Base-by-base conservation (phyloP, 1,140 invertebrate species). In the Hermatobates lingyangjiaoensis region DNA sequence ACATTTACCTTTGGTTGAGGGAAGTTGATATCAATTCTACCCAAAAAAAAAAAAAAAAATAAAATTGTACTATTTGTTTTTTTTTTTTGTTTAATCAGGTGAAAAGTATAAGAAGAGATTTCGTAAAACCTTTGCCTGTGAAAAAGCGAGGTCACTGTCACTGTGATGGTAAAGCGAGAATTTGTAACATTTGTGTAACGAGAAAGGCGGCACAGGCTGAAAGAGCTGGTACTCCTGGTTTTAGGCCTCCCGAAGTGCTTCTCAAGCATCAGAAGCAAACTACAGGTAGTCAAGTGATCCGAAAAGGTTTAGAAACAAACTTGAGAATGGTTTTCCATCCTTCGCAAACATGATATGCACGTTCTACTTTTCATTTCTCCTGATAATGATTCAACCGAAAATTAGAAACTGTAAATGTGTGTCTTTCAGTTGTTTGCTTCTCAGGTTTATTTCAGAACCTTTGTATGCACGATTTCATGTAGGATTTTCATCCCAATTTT, bases 161-260 rank as follows among this genome's bases (percentile, higher is more conserved):
- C 30, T 85, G 82, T 64, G 77, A 74, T 56, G 77, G 75, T 14
- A 73, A 71, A 59, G 68, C 74, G 20, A 72, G 65, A 58, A 70
- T 83, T 21, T 85, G 81, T 65, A 66, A 71, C 18, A 54, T 70
- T 15, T 87, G 83, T 63, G 58, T 74, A 34, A 63, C 63, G 45
- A 72, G 73, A 50, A 70, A 73, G 51, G 62, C 70, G 23, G 68
- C 74, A 24, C 54, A 61, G 52, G 87, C 87, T 1, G 77, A 81
- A 10, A 68, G 88, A 57, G 87, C 87, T 34, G 88, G 89, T 25
- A 93, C 88, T n/a, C 84, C 87, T 23, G 88, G 86, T 2, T 92
- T 86, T 62, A 71, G 88, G 38, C 81, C 89, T 48, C 88, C 88
- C 0, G 89, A 94, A 71, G 86, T 92, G 45, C 65, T 90, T 27